Percentiles rank a stretch among this genome's conserved stretches.
These are phyloP conservation scores for Nasonia oneida DNA, from an alignment of 2,888 invertebrate species.

Conservation along the genomic window DNA sequence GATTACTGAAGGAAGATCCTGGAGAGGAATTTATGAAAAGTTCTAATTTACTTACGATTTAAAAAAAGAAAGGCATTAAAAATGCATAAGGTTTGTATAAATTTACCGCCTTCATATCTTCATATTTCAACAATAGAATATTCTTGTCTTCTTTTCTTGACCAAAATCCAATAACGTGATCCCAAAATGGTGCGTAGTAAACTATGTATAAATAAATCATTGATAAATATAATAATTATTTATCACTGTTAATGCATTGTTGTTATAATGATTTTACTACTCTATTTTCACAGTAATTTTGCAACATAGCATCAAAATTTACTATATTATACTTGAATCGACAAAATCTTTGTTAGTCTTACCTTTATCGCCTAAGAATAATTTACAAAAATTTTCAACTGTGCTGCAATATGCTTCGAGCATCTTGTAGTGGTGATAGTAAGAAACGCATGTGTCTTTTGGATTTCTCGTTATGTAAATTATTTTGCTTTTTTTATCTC, in stretches of 20 bases:
- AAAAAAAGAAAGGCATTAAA: too few relatives aligned
- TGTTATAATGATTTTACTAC: too few relatives aligned
- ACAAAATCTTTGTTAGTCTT: conserved; percentile 38
- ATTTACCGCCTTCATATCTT: conserved; percentile 69
- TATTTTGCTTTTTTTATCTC: conserved; percentile 80
- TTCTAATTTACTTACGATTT: background rate
- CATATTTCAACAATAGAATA: conserved; percentile 70
- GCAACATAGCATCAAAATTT: too few relatives aligned
- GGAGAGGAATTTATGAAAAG: background rate
- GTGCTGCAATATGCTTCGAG: conserved; percentile 81
- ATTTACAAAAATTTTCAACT: conserved; percentile 82
- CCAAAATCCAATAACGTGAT: conserved; percentile 71
- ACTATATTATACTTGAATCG: too few relatives aligned
- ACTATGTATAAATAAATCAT: conserved; percentile 14
- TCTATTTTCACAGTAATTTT: too few relatives aligned
- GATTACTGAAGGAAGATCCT: background rate
- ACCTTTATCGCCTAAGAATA: conserved; percentile 83
- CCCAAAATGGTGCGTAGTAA: conserved; percentile 60
- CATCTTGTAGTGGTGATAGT: conserved; percentile 84
- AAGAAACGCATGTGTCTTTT: conserved; percentile 86
- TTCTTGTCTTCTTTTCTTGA: conserved; percentile 64
- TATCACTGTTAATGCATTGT: background rate
- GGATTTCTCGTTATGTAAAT: conserved; percentile 87
- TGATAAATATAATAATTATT: background rate
- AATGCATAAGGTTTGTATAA: background rate